A percentile compares a stretch with the other conserved stretches of the same genome.
phyloP scores from a whole-genome alignment of 2,113 vertebrate species.

The Kobus ellipsiprymnus region DNA sequence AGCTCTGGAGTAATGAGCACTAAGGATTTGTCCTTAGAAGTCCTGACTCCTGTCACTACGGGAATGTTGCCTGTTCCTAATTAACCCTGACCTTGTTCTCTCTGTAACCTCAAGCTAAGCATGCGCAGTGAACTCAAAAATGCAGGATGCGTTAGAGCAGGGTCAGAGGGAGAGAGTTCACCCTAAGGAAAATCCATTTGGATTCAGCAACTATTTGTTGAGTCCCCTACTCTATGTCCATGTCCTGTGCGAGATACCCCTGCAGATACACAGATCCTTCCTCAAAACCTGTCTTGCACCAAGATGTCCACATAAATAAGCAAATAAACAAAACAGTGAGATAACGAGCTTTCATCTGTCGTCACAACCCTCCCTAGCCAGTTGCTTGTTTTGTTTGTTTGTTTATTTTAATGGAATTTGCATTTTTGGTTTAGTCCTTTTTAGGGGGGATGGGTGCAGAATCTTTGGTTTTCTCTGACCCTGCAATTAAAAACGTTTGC shows the following conservation, averaged over 20 bases:
- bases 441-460: not conserved
- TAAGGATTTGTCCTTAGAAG: conserved; percentile 22
- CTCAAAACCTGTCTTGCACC: not conserved
- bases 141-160: not conserved
- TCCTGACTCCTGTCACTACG: not conserved
- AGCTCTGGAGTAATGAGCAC: not conserved
- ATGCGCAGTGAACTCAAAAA: not conserved
- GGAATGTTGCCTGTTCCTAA: conserved; percentile 36
- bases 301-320: not conserved
- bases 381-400: not conserved
- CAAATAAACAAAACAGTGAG: not conserved
- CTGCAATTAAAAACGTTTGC: not conserved
- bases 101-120: not conserved
- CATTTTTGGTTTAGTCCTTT: conserved; percentile 21
- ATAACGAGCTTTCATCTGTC: not conserved
- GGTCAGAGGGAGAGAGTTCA: not conserved
- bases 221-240: not conserved
- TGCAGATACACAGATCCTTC: not conserved
- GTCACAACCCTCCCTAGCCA: not conserved
- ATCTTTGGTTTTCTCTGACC: not conserved
- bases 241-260: not conserved
- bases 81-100: conserved; percentile 54
- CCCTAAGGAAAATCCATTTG: not conserved
- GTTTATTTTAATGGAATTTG: conserved; percentile 20
- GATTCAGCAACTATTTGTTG: not conserved